Evolutionary conservation across 37 sponge, comb jelly and placozoan species (phyloP).

Genomic region (Beroe ovata): DNA sequence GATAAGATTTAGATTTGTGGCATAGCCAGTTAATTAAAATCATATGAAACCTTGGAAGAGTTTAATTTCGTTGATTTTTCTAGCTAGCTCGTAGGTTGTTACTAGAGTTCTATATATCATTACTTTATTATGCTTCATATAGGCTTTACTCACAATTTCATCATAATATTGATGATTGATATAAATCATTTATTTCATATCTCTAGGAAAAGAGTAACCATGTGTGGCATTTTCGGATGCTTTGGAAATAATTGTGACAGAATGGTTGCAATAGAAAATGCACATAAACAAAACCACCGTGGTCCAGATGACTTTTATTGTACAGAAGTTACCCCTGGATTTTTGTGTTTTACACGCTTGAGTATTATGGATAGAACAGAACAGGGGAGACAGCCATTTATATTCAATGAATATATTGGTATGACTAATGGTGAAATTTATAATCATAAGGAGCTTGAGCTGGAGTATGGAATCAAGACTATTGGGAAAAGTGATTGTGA

Average conservation of each 20-base stretch:
- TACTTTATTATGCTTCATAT: too few relatives aligned
- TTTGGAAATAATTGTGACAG: constrained; percentile 62
- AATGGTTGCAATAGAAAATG: constrained; percentile 23
- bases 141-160: too few relatives aligned
- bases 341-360: constrained; percentile 24
- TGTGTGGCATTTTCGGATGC: constrained; percentile 63
- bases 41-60: too few relatives aligned
- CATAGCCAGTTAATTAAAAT: too few relatives aligned
- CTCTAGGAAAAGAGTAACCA: neutral
- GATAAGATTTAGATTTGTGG: too few relatives aligned
- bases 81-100: too few relatives aligned
- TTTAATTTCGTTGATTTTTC: too few relatives aligned
- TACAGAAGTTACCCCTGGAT: neutral
- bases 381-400: constrained; percentile 21
- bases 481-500: constrained; percentile 56
- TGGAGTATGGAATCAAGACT: neutral
- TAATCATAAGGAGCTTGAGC: constrained; percentile 32
- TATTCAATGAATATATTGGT: neutral
- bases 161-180: too few relatives aligned
- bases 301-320: constrained; percentile 58
- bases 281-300: constrained; percentile 14
- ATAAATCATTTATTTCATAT: neutral
- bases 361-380: constrained; percentile 47
- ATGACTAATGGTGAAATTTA: constrained; percentile 63
- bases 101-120: too few relatives aligned